These are phyloP conservation scores for Coenobita brevimanus DNA, from an alignment of 1,140 invertebrate genomes.

Conservation along the genomic window DNA sequence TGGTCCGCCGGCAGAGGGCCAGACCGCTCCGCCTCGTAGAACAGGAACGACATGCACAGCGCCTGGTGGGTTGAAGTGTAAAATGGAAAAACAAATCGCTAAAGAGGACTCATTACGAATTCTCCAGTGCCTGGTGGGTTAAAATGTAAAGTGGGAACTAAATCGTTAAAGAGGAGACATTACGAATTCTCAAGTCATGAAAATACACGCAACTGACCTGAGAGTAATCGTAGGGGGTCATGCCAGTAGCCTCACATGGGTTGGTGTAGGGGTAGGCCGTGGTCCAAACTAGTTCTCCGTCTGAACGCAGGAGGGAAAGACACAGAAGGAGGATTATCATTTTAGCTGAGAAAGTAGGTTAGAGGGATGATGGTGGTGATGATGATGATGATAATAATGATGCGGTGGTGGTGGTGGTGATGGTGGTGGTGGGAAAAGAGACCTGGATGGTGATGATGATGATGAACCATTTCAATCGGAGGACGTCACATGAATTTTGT, in stretches of 20 bases:
- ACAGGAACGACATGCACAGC: constrained; percentile 73
- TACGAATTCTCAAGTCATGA: too few relatives aligned
- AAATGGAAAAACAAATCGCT: too few relatives aligned
- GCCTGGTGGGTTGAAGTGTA: constrained; percentile 68
- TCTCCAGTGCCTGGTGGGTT: too few relatives aligned
- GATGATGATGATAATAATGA: neutral
- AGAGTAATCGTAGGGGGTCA: constrained; percentile 14
- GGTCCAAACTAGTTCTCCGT: neutral
- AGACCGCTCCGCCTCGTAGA: constrained; percentile 74
- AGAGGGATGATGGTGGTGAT: neutral
- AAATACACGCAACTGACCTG: constrained; percentile 17
- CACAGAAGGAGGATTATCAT: neutral
- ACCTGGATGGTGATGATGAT: too few relatives aligned
- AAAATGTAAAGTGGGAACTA: too few relatives aligned
- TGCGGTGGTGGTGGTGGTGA: too few relatives aligned
- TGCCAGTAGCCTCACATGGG: neutral
- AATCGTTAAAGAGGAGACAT: too few relatives aligned
- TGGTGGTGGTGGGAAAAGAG: too few relatives aligned
- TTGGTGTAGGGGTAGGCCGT: neutral
- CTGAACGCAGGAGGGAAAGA: neutral
- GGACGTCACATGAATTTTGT: too few relatives aligned
- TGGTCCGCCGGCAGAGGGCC: constrained; percentile 72
- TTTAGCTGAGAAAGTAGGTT: too few relatives aligned
- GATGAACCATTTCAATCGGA: too few relatives aligned
- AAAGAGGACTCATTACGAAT: too few relatives aligned